Percentiles rank a stretch among this genome's conserved stretches.
Evolutionary conservation across 2,113 vertebrate species (phyloP).

Genomic region (Astur gentilis): DNA sequence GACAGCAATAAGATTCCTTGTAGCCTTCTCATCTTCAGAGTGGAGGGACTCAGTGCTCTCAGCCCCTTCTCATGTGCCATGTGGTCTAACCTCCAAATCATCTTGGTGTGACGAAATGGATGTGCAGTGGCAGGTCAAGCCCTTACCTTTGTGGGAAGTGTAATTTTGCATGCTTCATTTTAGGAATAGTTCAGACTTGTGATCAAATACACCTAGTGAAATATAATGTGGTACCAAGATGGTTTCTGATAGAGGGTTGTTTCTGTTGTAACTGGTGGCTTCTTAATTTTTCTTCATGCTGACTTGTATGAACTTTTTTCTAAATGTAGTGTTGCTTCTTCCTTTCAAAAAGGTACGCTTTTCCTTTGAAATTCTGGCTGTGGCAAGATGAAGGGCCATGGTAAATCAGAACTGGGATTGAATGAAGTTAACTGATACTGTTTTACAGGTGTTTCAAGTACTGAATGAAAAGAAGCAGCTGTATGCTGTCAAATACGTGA

Average conservation of each 20-base stretch:
- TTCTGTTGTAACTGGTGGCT: not conserved
- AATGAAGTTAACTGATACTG: not conserved
- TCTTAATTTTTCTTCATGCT: not conserved
- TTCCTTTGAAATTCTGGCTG: not conserved
- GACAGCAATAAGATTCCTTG: not conserved
- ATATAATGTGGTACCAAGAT: not conserved
- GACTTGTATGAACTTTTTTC: not conserved
- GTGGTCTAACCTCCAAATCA: not conserved
- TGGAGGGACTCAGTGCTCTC: not conserved
- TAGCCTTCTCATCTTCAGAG: not conserved
- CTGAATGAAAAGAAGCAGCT: constrained; percentile 90
- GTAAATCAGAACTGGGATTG: not conserved
- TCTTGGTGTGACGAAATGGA: not conserved
- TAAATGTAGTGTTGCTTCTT: not conserved
- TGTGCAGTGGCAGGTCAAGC: not conserved
- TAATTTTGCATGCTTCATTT: not conserved
- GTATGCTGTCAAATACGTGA: constrained; percentile 92
- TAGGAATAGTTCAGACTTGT: not conserved
- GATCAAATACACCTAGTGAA: not conserved
- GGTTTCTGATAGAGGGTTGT: not conserved
- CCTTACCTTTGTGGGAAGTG: not conserved
- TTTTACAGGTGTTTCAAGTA: constrained; percentile 90
- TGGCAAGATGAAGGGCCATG: not conserved
- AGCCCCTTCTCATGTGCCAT: not conserved
- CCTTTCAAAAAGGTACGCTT: not conserved